phyloP scores from a whole-genome alignment of 2,113 vertebrate species.

The Epinephelus cyanopodus region DNA sequence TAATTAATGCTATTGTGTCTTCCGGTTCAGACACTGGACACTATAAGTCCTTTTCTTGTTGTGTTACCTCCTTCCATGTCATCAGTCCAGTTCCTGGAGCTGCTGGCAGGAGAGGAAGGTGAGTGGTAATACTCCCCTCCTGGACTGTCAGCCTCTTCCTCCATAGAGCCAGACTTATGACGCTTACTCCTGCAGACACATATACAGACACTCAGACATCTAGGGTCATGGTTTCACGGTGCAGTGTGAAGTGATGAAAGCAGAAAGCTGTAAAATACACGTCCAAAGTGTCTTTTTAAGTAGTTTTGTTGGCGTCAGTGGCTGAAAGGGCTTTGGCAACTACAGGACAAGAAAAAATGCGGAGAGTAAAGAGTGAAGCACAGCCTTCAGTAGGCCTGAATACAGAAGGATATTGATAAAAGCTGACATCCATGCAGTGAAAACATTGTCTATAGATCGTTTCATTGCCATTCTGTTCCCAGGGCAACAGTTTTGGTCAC shows the following conservation, averaged over 20 bases:
- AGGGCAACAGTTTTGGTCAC: too few species aligned
- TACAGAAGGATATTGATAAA: background rate
- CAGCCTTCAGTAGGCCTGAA: background rate
- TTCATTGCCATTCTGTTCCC: too few species aligned
- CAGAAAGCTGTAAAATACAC: background rate
- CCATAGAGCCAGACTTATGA: slow-evolving; percentile 97
- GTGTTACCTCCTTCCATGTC: slow-evolving; percentile 96
- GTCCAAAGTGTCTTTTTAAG: background rate
- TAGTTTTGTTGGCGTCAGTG: background rate
- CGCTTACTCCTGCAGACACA: slow-evolving; percentile 91
- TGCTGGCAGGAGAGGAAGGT: slow-evolving; percentile 95
- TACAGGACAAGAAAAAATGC: background rate
- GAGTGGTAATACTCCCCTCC: slow-evolving; percentile 97
- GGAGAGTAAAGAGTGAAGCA: background rate
- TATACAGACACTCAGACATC: background rate
- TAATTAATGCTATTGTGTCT: background rate
- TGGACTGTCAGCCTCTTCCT: slow-evolving; percentile 96
- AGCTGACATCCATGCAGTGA: background rate
- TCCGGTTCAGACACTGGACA: background rate
- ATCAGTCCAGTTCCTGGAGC: slow-evolving; percentile 97
- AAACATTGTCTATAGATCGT: too few species aligned
- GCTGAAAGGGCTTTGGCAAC: background rate
- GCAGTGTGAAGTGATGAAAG: background rate
- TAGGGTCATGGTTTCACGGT: background rate
- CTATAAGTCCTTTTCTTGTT: background rate